These are phyloP conservation scores for Leucophenga maculata DNA, from an alignment of 2,888 invertebrate species.

Conservation along the genomic window DNA sequence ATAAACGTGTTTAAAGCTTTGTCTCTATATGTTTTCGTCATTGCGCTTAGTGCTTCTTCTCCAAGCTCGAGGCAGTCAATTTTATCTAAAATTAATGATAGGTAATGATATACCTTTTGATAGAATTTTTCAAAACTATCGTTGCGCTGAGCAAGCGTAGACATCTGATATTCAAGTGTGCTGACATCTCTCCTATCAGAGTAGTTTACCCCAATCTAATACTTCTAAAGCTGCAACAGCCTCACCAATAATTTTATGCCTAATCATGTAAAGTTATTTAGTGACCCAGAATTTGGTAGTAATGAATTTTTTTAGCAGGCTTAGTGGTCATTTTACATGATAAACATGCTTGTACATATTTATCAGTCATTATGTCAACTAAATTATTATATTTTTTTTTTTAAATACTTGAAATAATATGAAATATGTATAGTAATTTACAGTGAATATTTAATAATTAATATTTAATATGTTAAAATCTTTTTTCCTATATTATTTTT, in stretches of 20 bases:
- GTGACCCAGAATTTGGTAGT: too few species aligned
- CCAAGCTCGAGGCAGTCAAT: not conserved
- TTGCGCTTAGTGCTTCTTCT: not conserved
- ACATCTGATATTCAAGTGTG: slow-evolving; percentile 11
- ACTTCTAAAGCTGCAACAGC: slow-evolving; percentile 9
- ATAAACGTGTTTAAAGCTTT: slow-evolving; percentile 16
- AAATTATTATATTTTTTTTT: too few species aligned
- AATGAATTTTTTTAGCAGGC: too few species aligned
- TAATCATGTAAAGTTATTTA: slow-evolving; percentile 7
- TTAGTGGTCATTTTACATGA: too few species aligned
- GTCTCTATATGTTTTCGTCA: not conserved
- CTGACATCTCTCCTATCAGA: too few species aligned
- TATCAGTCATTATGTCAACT: too few species aligned
- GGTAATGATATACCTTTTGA: not conserved
- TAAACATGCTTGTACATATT: too few species aligned
- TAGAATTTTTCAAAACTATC: not conserved
- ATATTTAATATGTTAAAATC: too few species aligned
- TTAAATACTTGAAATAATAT: too few species aligned
- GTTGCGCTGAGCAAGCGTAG: not conserved
- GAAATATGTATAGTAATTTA: too few species aligned
- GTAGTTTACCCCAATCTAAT: slow-evolving; percentile 9
- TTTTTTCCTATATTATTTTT: too few species aligned
- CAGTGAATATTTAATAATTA: too few species aligned
- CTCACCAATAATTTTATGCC: slow-evolving; percentile 1
- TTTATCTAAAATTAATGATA: slow-evolving; percentile 7